Conservation (phyloP, 2,888 invertebrate genomes). For the Horisme vitalbata region DNA sequence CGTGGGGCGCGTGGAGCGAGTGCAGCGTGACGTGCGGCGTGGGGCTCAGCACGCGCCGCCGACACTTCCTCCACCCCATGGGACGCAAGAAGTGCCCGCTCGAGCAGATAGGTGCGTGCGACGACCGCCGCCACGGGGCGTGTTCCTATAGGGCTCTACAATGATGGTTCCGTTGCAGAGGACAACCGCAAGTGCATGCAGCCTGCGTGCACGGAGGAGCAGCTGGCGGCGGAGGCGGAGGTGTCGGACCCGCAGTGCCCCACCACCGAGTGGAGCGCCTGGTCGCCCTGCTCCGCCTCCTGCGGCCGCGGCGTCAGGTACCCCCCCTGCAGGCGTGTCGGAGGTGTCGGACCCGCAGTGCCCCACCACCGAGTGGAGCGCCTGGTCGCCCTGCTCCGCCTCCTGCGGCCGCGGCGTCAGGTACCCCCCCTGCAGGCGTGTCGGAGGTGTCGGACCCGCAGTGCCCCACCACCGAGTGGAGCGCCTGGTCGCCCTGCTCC, state of each 20-base stretch:
- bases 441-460: slow-evolving; percentile 80
- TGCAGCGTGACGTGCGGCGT: slow-evolving; percentile 94
- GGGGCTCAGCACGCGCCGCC: slow-evolving; percentile 88
- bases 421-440: slow-evolving; percentile 26
- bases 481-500: slow-evolving; percentile 96
- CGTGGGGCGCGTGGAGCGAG: slow-evolving; percentile 92
- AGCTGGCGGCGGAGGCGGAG: slow-evolving; percentile 59
- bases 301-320: slow-evolving; percentile 90
- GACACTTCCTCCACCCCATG: slow-evolving; percentile 88
- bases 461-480: slow-evolving; percentile 94
- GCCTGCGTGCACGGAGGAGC: slow-evolving; percentile 84
- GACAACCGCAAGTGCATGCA: slow-evolving; percentile 92
- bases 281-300: slow-evolving; percentile 95
- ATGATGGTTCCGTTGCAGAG: slow-evolving; percentile 71
- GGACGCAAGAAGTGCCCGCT: slow-evolving; percentile 92
- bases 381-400: slow-evolving; percentile 96
- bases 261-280: slow-evolving; percentile 94
- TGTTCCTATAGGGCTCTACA: no score
- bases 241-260: slow-evolving; percentile 86
- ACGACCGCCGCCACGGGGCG: not conserved
- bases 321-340: not conserved
- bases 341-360: slow-evolving; percentile 84
- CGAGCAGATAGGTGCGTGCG: slow-evolving; percentile 80
- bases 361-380: slow-evolving; percentile 94
- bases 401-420: slow-evolving; percentile 92